Evolutionary conservation across 92 coral and sea anemone species (phyloP), one percentile per base, ranked within the genome.

Genomic region (Porites evermanni): DNA sequence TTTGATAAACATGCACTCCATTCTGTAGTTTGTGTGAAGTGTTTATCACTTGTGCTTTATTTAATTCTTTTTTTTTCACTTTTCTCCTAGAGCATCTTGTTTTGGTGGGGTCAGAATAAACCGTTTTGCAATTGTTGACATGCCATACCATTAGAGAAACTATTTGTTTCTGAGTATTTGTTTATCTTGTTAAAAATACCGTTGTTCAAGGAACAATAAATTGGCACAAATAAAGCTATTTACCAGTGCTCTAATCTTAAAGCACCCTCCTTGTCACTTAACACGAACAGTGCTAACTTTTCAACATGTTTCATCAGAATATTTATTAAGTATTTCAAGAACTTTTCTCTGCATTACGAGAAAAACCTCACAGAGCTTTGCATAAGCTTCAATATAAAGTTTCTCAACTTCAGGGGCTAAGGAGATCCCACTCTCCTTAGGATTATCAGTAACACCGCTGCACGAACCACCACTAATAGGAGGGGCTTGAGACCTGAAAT

Each of bases 401-500:
- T 87, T 92, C 64, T 53, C 78, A 5, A 58, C 16, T 8, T 66
- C 82, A 11, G 8, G 58, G 8, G 85, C 74, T 7, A 79, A 56
- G 13, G 61, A 56, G 12, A 17, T 79, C 9, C 50, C 74, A 14
- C 51, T 66, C 12, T 89, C 87, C 82, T 60, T 70, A 18, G 82
- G 89, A 78, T 90, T 86, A 67, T 95, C 98, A 0, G 91, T 83
- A 11, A 82, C 90, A 20, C 93, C 98, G 29, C 85, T 84, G 19
- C 88, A 95, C 18, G 58, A 54, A 50, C 87, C 82, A 44, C 87
- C 97, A 17, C 89, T 83, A 17, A 85, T 91, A 0, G 99, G 99
- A 2, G 94, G 95, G 0, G 96, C 98, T n/a, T 98, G 87, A 21
- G 97, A 91, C 32, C 93, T 79, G 72, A 79, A 80, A 64, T 88